A percentile compares a stretch with the other conserved stretches of the same genome.
Conservation (phyloP, 2,113 vertebrate genomes). For the Neogale vison region DNA sequence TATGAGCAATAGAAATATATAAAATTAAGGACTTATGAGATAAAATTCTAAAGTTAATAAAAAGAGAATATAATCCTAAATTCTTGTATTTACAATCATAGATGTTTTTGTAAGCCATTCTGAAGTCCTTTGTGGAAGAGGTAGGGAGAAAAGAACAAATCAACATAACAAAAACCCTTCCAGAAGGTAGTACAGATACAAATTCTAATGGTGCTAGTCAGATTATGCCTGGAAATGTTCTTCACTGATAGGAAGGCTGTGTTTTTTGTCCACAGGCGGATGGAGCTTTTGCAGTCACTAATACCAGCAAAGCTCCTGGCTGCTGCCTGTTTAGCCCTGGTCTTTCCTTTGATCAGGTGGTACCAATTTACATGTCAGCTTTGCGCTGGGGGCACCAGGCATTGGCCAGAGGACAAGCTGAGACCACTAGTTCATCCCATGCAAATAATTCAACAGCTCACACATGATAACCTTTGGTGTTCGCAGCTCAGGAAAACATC, state of each 20-base stretch:
- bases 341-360: neutral
- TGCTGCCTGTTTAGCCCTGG: neutral
- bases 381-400: neutral
- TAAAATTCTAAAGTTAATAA: neutral
- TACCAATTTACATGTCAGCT: neutral
- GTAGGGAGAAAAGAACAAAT: neutral
- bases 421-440: constrained; percentile 63
- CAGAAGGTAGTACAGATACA: neutral
- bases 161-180: neutral
- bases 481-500: constrained; percentile 6
- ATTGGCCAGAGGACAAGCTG: neutral
- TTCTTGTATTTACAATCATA: neutral
- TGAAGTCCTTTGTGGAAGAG: neutral
- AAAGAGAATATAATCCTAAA: neutral
- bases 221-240: neutral
- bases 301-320: fast-evolving
- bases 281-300: neutral
- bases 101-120: neutral
- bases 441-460: constrained; percentile 68
- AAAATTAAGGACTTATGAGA: neutral
- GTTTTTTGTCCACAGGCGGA: neutral
- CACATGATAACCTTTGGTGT: constrained; percentile 33
- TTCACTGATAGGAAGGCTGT: neutral
- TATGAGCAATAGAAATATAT: neutral
- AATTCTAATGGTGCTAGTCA: neutral